Percentiles rank a stretch among this genome's conserved stretches.
Conservation (phyloP, 1,140 invertebrate species). For the Drosophila azteca region DNA sequence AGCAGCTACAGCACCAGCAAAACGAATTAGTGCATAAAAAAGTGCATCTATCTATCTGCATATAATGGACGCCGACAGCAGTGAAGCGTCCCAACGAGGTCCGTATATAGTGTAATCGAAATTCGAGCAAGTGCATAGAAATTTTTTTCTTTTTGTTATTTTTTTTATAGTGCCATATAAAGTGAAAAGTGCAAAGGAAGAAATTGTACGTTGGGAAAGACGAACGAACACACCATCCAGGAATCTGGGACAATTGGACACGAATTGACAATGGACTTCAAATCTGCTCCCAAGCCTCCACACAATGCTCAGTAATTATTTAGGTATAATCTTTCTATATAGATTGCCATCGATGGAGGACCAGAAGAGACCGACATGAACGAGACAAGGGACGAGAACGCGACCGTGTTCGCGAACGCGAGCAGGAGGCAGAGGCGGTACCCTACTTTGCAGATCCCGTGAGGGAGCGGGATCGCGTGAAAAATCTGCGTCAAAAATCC, state of each 20-base stretch:
- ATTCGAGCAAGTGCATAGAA: slow-evolving; percentile 42
- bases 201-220: background rate
- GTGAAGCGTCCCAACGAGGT: slow-evolving; percentile 46
- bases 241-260: slow-evolving; percentile 15
- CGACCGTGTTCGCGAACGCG: slow-evolving; percentile 1
- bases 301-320: background rate
- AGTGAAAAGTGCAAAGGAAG: slow-evolving; percentile 38
- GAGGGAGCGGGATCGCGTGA: slow-evolving; percentile 52
- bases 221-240: slow-evolving; percentile 1
- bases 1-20: slow-evolving; percentile 21
- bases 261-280: slow-evolving; percentile 5
- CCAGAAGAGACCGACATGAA: slow-evolving; percentile 20
- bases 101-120: slow-evolving; percentile 30
- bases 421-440: slow-evolving; percentile 20
- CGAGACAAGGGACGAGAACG: background rate
- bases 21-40: slow-evolving; percentile 5
- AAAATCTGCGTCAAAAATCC: slow-evolving; percentile 24
- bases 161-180: slow-evolving; percentile 65
- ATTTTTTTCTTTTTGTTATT: slow-evolving; percentile 68
- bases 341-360: slow-evolving; percentile 31
- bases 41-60: background rate
- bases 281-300: background rate
- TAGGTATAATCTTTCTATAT: slow-evolving; percentile 9
- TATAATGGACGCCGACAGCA: slow-evolving; percentile 68
- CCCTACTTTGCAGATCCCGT: slow-evolving; percentile 57